phyloP scores from a whole-genome alignment of 1,140 invertebrate species.

The Drosophila rhopaloa region DNA sequence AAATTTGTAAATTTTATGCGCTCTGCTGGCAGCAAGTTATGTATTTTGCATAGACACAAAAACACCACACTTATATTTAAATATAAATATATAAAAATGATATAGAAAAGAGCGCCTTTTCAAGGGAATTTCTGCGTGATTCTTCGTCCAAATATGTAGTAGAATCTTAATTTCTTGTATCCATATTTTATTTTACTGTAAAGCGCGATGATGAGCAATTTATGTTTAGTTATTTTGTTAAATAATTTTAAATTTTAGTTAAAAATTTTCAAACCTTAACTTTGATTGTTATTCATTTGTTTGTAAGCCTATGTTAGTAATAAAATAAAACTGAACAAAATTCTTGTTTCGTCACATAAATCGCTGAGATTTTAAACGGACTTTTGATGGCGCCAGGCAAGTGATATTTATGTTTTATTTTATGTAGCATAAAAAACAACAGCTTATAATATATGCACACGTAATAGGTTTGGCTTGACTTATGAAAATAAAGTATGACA shows the following conservation, averaged over 20 bases:
- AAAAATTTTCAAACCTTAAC: conserved; percentile 40
- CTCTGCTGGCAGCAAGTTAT: conserved; percentile 49
- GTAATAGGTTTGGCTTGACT: conserved; percentile 58
- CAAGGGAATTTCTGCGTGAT: conserved; percentile 65
- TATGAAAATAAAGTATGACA: conserved; percentile 12
- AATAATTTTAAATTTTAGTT: conserved; percentile 78
- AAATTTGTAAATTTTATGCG: conserved; percentile 71
- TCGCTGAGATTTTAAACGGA: not conserved
- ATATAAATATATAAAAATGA: conserved; percentile 38
- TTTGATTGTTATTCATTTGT: conserved; percentile 70
- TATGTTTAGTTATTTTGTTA: conserved; percentile 69
- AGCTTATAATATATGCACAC: conserved; percentile 15
- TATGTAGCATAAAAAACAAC: conserved; percentile 9
- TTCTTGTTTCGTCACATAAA: conserved; percentile 8
- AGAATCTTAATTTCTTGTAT: conserved; percentile 10
- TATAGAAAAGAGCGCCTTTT: conserved; percentile 42
- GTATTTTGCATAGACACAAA: conserved; percentile 54
- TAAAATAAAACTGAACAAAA: conserved; percentile 56
- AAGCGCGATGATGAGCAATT: conserved; percentile 38
- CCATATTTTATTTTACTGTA: conserved; percentile 17
- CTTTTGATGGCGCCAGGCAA: conserved; percentile 25
- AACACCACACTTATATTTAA: conserved; percentile 46
- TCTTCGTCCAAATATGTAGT: conserved; percentile 67
- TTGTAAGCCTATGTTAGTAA: conserved; percentile 57
- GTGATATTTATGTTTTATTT: conserved; percentile 70